Base-by-base conservation (phyloP, 2,888 invertebrate species). In the Lycia hirtaria region DNA sequence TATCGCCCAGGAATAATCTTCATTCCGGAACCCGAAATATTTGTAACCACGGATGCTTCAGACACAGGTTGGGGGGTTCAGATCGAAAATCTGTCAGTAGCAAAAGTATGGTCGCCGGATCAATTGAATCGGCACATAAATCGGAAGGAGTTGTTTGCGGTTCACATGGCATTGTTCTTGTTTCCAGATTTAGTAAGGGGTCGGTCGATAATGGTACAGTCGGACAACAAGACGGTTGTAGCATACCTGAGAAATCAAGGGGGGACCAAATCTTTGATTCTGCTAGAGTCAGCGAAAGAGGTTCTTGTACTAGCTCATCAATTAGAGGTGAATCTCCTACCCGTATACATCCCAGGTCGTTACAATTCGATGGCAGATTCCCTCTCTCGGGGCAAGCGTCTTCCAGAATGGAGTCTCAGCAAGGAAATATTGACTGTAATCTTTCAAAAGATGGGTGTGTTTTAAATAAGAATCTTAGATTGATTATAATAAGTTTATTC, bases 111-210 rank as follows among this genome's bases (percentile, higher is more conserved):
- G 72, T 53, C 51, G 0, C 4, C 15, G 1, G 41, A 57, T 0
- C 69, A 72, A 28, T 0, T 4, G 4, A 0, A 4, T 0, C 71
- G 69, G 67, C 72, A 74, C 17, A 62, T 62, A 43, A 74, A 73
- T 50, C n/a, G 32, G 9, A 74, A 68, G 33, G 71, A 71, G 17
- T 22, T 74, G 0, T 68, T 30, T 12, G 38, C 69, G 0, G 65
- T 72, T 0, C 20, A 19, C 4, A 33, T 65, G 7, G 66, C 60
- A 2, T n/a, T 70, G 4, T 6, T 0, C 0, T 28, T 20, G 1
- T 33, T 9, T 4, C 33, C 12, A 17, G 6, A 22, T 0, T 1
- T 28, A 0, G 5, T 58, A 0, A 0, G 0, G 12, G 15, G 26
- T 0, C 33, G 53, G 12, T 64, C 49, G 49, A 14, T 67, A 0